These are phyloP conservation scores for Aphelenchoides besseyi DNA, from an alignment of 1,140 invertebrate genomes.

Conservation along the genomic window DNA sequence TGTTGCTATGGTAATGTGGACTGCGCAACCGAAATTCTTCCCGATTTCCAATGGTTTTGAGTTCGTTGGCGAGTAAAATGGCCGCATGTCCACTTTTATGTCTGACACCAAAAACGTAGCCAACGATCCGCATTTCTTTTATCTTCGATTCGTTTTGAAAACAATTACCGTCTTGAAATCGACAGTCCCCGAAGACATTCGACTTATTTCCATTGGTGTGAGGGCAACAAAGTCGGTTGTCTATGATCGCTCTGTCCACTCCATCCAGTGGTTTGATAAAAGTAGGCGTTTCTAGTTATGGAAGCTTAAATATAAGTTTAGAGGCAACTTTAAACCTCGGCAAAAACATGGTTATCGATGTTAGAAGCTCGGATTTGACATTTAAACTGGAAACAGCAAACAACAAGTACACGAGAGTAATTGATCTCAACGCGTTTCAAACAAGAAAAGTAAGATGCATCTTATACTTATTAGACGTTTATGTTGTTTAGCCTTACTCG, in stretches of 20 bases:
- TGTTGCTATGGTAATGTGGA: slow-evolving; percentile 7
- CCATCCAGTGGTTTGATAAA: not conserved
- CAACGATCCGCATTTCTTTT: not conserved
- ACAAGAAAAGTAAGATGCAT: no score
- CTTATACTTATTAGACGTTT: no score
- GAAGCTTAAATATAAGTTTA: not conserved
- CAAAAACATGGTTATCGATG: not conserved
- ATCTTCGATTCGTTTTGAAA: not conserved
- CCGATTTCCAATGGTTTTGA: not conserved
- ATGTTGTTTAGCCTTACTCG: no score
- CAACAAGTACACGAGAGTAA: no score
- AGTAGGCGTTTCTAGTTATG: not conserved
- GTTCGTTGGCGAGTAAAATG: not conserved
- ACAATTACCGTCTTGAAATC: not conserved
- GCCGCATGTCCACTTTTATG: not conserved
- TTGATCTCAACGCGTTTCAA: no score
- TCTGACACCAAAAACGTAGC: not conserved
- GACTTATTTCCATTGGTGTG: not conserved
- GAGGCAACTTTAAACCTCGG: not conserved
- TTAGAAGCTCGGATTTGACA: not conserved
- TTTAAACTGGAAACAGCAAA: not conserved
- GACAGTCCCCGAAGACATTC: not conserved
- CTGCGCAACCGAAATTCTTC: not conserved
- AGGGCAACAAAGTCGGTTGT: not conserved
- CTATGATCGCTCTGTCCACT: not conserved